Conservation (phyloP, 2,113 vertebrate genomes). For the Bothrops jararaca region DNA sequence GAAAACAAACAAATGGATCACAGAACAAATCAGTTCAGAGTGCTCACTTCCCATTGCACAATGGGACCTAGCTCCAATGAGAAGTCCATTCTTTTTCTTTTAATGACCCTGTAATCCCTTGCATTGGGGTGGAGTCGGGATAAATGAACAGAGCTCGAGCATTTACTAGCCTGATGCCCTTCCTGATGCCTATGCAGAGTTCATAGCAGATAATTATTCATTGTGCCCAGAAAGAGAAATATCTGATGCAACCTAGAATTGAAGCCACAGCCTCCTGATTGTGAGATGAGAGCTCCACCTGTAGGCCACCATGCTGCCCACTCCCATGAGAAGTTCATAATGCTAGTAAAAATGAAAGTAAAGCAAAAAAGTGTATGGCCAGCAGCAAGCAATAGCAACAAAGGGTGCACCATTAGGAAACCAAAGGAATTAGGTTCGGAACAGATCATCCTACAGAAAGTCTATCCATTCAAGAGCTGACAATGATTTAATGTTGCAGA, state of each 20-base stretch:
- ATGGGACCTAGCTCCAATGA: neutral
- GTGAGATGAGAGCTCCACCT: neutral
- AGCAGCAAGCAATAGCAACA: neutral
- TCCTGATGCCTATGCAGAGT: neutral
- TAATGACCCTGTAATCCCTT: neutral
- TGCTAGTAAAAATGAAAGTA: neutral
- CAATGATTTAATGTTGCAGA: neutral
- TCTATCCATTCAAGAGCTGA: neutral
- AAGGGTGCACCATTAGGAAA: neutral
- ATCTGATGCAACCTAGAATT: neutral
- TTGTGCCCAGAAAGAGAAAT: neutral
- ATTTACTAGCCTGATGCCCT: neutral
- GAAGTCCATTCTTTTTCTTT: neutral
- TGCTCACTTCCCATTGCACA: neutral
- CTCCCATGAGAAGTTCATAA: neutral
- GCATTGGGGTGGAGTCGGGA: neutral
- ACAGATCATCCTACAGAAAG: neutral
- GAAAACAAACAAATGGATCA: neutral
- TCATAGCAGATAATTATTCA: neutral
- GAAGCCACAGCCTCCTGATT: neutral
- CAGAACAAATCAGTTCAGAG: neutral
- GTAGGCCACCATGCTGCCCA: too few species aligned
- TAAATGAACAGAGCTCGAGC: neutral
- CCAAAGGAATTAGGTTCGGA: neutral
- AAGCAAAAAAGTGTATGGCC: neutral